phyloP scores from a whole-genome alignment of 2,888 invertebrate species.

The Synergus japonicus region DNA sequence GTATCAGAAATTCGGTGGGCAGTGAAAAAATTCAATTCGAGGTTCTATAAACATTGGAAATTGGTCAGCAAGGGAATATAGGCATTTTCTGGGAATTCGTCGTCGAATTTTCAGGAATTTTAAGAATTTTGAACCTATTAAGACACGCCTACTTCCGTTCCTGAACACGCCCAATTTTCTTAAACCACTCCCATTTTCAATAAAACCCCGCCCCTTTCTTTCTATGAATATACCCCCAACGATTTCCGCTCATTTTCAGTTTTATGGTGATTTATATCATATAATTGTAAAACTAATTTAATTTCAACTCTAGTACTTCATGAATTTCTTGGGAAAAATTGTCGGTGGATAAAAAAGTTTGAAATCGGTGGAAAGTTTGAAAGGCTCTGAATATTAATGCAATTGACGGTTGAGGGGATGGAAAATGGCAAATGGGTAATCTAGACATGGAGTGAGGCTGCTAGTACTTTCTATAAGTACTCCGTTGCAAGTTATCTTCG shows the following conservation, averaged over 20 bases:
- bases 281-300: background rate
- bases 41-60: background rate
- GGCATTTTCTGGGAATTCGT: too few relatives aligned
- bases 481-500: slow-evolving; percentile 49
- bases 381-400: slow-evolving; percentile 20
- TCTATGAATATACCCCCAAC: too few relatives aligned
- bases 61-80: too few relatives aligned
- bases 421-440: slow-evolving; percentile 13
- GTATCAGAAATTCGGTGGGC: background rate
- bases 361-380: background rate
- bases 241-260: too few relatives aligned
- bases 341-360: background rate
- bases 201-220: too few relatives aligned
- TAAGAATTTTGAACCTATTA: too few relatives aligned
- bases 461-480: slow-evolving; percentile 14
- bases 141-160: too few relatives aligned
- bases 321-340: background rate
- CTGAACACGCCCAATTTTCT: too few relatives aligned
- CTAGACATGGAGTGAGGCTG: slow-evolving; percentile 4
- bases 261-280: too few relatives aligned
- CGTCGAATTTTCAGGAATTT: too few relatives aligned
- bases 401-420: slow-evolving; percentile 19
- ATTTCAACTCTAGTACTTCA: background rate
- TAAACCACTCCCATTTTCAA: too few relatives aligned
- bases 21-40: background rate